These are phyloP conservation scores for Leptothorax acervorum DNA, from an alignment of 2,888 invertebrate genomes.

Conservation along the genomic window DNA sequence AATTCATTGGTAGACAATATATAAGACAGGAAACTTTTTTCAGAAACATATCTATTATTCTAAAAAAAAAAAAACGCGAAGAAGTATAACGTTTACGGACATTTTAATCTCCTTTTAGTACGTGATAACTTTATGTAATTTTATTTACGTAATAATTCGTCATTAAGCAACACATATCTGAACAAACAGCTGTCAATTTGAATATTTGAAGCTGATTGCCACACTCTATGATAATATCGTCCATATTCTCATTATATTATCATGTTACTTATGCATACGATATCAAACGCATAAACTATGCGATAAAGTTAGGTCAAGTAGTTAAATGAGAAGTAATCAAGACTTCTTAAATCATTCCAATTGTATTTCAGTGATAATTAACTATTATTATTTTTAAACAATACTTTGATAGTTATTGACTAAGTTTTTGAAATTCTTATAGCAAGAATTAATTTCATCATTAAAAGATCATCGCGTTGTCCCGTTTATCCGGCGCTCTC, in stretches of 20 bases:
- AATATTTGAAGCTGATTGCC: background rate
- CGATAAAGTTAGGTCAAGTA: background rate
- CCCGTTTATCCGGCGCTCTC: background rate
- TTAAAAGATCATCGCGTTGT: constrained; percentile 9
- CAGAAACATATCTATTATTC: background rate
- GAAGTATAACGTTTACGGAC: background rate
- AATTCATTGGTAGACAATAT: background rate
- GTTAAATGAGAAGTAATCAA: background rate
- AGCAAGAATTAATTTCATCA: background rate
- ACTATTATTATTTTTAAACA: background rate
- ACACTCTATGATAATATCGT: background rate
- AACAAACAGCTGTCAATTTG: background rate
- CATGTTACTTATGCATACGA: background rate
- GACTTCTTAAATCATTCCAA: background rate
- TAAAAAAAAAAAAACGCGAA: background rate
- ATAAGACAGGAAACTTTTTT: background rate
- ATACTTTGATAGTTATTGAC: background rate
- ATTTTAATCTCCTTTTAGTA: background rate
- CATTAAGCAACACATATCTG: background rate
- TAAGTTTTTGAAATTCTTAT: background rate
- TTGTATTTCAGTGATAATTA: background rate
- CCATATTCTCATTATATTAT: background rate
- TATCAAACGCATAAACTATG: background rate
- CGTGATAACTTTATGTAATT: background rate
- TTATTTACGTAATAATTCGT: background rate